Percentiles rank a stretch among this genome's conserved stretches.
Evolutionary conservation across 2,888 invertebrate genomes (phyloP).

Genomic region (Blastobasis adustella): DNA sequence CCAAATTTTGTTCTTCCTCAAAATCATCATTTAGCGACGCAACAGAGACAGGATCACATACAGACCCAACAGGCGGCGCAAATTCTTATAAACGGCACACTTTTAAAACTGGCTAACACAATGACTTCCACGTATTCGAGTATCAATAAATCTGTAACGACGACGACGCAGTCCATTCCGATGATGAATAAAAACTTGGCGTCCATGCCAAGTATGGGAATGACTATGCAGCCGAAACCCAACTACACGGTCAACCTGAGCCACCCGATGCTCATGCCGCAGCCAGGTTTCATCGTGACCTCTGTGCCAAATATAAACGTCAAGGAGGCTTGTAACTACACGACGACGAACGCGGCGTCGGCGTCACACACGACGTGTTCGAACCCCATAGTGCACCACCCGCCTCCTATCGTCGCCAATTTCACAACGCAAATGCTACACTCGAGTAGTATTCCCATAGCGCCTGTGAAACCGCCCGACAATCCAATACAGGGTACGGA

Average conservation of each 20-base stretch:
- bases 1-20: conserved; percentile 69
- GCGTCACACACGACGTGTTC: conserved; percentile 50
- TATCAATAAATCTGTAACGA: conserved; percentile 48
- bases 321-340: conserved; percentile 65
- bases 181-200: conserved; percentile 61
- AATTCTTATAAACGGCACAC: conserved; percentile 67
- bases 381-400: conserved; percentile 52
- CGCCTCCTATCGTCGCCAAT: conserved; percentile 48
- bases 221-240: conserved; percentile 68
- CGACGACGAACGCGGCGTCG: conserved; percentile 41
- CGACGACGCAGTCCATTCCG: conserved; percentile 52
- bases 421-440: conserved; percentile 52
- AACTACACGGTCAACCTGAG: conserved; percentile 71
- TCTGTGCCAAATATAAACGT: conserved; percentile 71
- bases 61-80: conserved; percentile 63
- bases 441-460: conserved; percentile 64
- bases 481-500: conserved; percentile 67
- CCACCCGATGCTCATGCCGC: conserved; percentile 62
- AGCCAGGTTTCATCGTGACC: conserved; percentile 67
- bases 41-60: conserved; percentile 53
- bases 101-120: conserved; percentile 62
- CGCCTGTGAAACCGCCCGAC: conserved; percentile 64
- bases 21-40: conserved; percentile 42
- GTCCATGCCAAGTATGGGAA: conserved; percentile 60
- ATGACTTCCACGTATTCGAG: conserved; percentile 49